Evolutionary conservation across 2,888 invertebrate species (phyloP), one percentile per base, ranked within the genome.

Genomic region (Amaurobius ferox): DNA sequence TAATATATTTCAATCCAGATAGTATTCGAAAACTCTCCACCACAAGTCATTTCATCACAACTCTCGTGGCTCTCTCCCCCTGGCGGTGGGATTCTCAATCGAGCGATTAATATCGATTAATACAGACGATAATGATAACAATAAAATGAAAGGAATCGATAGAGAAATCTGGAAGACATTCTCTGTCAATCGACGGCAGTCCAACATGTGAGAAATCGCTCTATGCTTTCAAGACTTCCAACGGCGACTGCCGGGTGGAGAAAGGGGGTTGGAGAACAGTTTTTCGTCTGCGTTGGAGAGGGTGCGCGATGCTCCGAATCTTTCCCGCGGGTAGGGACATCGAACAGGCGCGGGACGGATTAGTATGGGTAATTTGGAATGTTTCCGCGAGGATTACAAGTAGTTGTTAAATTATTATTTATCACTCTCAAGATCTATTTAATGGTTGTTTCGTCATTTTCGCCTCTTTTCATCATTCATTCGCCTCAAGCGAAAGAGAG

Each of bases 71-170:
- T 23, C 23, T n/a, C n/a, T 55, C 23, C 55, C 55, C 55, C 55
- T 23, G 55, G 55, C 55, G 55, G 55, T 23, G 55, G 23, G 55
- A 55, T 55, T 23, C 23, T 23, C 55, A 23, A 55, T 55, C 73
- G 39, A 64, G 64, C 67, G 62, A 68, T 67, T 76, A 85, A 71
- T 44, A 85, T 85, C 83, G 83, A 85, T 85, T 85, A 77, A 85
- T 72, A 23, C 62, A 62, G 39, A 48, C 77, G 32, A 66, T 85
- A 76, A 83, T 76, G 81, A 73, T 72, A 83, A 78, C 61, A 78
- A 64, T 86, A 73, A 78, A 71, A 55, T 23, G 23, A 55, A 39
- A 44, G 48, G 62, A 55, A 78, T 78, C 83, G 77, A 85, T 74
- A 32, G 19, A 55, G 73, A 68, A 72, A 79, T 61, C 32, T 48